Base-by-base conservation (phyloP, 2,797 vertebrate genomes). In the Clarias platycephalus region DNA sequence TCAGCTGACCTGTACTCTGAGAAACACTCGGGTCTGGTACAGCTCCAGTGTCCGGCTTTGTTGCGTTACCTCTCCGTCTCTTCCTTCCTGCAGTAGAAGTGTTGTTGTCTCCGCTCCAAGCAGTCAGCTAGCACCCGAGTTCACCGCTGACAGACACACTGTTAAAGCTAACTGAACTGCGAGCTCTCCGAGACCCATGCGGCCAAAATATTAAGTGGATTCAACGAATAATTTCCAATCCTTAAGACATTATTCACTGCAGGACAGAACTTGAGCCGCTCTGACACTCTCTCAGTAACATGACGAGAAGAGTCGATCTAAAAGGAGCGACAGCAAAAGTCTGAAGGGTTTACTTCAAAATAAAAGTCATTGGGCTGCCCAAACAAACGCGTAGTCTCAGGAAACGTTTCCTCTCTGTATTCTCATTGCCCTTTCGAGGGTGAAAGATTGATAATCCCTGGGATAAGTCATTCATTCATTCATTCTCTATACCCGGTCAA, bases 21-120 rank as follows among this genome's bases (percentile, higher is more conserved):
- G 77, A 63, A 57, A 64, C 57, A n/a, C 9, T n/a, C 26, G 40
- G 82, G 87, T 79, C 71, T 40, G 20, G 40, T 64, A 34, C 68
- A 79, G 40, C 34, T n/a, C 44, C 81, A 28, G 77, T 64, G n/a
- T 49, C 70, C 55, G 16, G 70, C n/a, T 83, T 31, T 64, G 16
- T 75, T 67, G 68, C 58, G 84, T 88, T 89, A 87, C 49, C 63
- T 83, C 91, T 89, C 90, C 90, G 90, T 81, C 88, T 83, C 84
- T 90, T 89, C 91, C 91, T 92, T 90, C 93, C 92, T 92, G 88
- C 72, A 70, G 49, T 31, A 20, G 40, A 24, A 80, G 40, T 60
- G 55, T 28, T 67, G 62, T 28, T 67, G 62, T 86, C 82, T 75
- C 58, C 75, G 76, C n/a, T 67, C 75, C 81, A 67, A 37, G 57